Evolutionary conservation across 2,888 invertebrate species (phyloP), one percentile per base, ranked within the genome.

Genomic region (Caenorhabditis sp.): DNA sequence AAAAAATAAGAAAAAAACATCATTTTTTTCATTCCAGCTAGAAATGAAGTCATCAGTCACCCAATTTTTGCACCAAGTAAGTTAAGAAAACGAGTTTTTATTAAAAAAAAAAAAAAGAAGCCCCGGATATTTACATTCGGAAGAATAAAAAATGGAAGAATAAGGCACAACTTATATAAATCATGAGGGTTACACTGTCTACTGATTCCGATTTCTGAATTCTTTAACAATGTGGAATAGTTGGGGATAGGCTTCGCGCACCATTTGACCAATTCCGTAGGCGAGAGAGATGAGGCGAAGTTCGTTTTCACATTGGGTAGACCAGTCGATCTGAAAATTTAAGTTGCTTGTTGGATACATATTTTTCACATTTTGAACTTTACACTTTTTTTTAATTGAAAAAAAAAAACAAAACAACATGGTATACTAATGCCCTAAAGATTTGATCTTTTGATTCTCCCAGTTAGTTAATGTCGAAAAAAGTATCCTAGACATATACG

Each of bases 191-290:
- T 58, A n/a, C n/a, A n/a, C n/a, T n/a, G n/a, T n/a, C n/a, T n/a
- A 73, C 36, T 73, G 68, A 61, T 73, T 73, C 1, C 73, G 73
- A 23, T 68, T 61, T 50, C 70, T 53, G 60, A 67, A 78, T 63
- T 86, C 84, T 59, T 83, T 81, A 49, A 86, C 77, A 58, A 86
- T 83, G 59, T 85, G 83, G 52, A 83, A 69, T 8, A 86, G 77
- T 23, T 76, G 70, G 3, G 87, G 87, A 57, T 79, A 86, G 10
- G 83, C 87, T 21, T 83, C 82, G n/a, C 84, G 78, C 21, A 86
- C 73, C 76, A 83, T 83, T 74, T 86, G 85, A 12, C 78, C 69
- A n/a, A 87, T 66, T n/a, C 80, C 85, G 59, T 83, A 82, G n/a
- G 80, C 80, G 10, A 86, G 65, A 25, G 83, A 78, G 27, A 87